Conservation (phyloP, 2,888 invertebrate genomes). For the Cordylochernes scorpioides region DNA sequence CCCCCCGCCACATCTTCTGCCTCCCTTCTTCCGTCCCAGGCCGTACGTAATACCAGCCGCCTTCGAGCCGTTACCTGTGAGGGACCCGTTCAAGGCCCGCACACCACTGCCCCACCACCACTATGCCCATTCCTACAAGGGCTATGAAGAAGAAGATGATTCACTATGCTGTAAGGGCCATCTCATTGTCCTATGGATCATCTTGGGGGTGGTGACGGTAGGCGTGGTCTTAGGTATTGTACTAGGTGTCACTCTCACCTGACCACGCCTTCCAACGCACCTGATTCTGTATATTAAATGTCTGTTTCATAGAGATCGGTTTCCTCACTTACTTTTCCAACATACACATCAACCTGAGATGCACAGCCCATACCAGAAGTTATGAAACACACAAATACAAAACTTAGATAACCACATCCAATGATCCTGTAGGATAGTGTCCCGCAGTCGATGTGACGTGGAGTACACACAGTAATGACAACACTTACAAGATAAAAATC, state of each 20-base stretch:
- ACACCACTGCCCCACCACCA: conserved; percentile 7
- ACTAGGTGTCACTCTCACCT: conserved; percentile 14
- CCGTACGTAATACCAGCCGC: conserved; percentile 15
- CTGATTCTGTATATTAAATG: too few species aligned
- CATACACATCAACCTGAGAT: too few species aligned
- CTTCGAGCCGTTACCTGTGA: conserved; percentile 14
- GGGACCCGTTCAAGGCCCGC: conserved; percentile 13
- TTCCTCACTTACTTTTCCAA: too few species aligned
- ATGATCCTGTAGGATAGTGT: too few species aligned
- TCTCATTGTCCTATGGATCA: conserved; percentile 18
- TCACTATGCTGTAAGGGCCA: conserved; percentile 17
- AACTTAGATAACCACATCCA: too few species aligned
- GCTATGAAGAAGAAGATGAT: conserved; percentile 10
- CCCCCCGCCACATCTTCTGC: conserved; percentile 12
- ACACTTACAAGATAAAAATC: too few species aligned
- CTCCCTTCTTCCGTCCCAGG: conserved; percentile 14
- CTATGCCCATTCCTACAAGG: conserved; percentile 5
- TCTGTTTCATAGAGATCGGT: too few species aligned
- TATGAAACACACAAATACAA: too few species aligned
- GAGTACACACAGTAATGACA: too few species aligned
- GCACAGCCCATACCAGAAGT: too few species aligned
- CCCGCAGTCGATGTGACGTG: too few species aligned
- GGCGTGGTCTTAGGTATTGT: conserved; percentile 17
- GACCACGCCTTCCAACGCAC: too few species aligned
- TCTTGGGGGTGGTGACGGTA: conserved; percentile 17